Evolutionary conservation across 2,113 vertebrate genomes (phyloP).

Genomic region (Nycticorax nycticorax): DNA sequence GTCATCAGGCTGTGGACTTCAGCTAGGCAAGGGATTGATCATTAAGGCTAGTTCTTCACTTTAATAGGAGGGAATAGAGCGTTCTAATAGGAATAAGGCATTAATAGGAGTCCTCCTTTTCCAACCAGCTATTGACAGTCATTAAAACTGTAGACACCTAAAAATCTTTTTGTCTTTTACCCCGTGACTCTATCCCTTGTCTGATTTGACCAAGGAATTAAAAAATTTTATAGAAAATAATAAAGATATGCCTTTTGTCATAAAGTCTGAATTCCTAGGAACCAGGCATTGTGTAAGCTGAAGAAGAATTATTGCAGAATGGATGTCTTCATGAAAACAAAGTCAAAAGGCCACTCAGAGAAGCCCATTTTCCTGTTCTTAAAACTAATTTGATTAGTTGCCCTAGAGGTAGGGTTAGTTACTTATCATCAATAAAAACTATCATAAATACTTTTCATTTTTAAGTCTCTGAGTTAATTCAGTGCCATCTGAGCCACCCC

Average conservation of each 20-base stretch:
- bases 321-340: neutral
- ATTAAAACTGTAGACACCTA: neutral
- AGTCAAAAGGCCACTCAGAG: neutral
- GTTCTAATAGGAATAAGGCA: neutral
- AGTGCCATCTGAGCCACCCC: conserved; percentile 71
- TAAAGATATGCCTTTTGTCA: neutral
- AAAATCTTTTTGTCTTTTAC: neutral
- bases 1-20: neutral
- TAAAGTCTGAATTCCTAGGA: neutral
- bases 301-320: neutral
- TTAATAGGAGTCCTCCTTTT: neutral
- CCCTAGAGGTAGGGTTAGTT: conserved; percentile 28
- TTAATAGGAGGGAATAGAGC: neutral
- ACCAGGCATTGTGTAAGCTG: neutral
- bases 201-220: neutral
- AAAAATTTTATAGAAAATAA: neutral
- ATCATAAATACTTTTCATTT: conserved; percentile 20
- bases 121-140: neutral
- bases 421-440: conserved; percentile 48
- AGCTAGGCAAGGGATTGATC: neutral
- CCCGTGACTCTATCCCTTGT: neutral
- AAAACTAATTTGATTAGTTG: conserved; percentile 1
- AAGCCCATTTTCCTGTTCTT: neutral
- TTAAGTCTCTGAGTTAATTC: conserved; percentile 49
- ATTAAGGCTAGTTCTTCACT: neutral